Conservation (phyloP, 2,888 invertebrate genomes). For the Patella pellucida region DNA sequence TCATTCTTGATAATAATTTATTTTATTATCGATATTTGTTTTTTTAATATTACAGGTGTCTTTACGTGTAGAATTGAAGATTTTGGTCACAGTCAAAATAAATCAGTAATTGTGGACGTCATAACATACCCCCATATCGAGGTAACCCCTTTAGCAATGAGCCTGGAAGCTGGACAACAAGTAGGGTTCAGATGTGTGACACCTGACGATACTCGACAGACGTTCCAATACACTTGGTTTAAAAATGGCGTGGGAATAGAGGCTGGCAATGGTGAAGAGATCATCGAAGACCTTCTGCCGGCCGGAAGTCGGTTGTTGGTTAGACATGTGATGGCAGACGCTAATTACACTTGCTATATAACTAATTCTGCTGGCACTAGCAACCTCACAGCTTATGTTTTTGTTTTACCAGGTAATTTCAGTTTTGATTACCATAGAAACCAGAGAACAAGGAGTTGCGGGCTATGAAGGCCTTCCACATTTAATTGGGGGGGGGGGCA, state of each 20-base stretch:
- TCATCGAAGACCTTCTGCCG: slow-evolving; percentile 57
- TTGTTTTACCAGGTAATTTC: slow-evolving; percentile 43
- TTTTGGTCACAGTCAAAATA: slow-evolving; percentile 42
- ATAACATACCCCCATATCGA: slow-evolving; percentile 55
- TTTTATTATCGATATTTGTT: too few relatives aligned
- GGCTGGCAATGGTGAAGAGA: slow-evolving; percentile 34
- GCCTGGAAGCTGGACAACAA: slow-evolving; percentile 38
- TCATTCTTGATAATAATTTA: too few relatives aligned
- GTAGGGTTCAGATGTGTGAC: slow-evolving; percentile 55
- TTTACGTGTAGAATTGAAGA: slow-evolving; percentile 56
- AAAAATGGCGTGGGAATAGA: slow-evolving; percentile 39
- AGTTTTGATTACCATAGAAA: background rate
- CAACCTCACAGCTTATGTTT: slow-evolving; percentile 46
- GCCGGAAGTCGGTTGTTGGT: slow-evolving; percentile 57
- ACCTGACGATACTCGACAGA: slow-evolving; percentile 48
- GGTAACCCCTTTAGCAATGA: slow-evolving; percentile 52
- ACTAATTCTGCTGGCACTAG: slow-evolving; percentile 54
- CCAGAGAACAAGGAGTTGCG: too few relatives aligned
- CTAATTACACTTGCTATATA: slow-evolving; percentile 58
- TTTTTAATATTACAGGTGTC: slow-evolving; percentile 40
- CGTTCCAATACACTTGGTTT: slow-evolving; percentile 52
- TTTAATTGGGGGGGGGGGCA: slow-evolving; percentile 19
- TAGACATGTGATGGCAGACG: slow-evolving; percentile 30
- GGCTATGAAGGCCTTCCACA: background rate
- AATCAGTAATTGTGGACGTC: slow-evolving; percentile 50